Percentiles rank a stretch among this genome's conserved stretches.
Conservation (phyloP, 1,140 invertebrate species). For the Panagrolaimus sp. region DNA sequence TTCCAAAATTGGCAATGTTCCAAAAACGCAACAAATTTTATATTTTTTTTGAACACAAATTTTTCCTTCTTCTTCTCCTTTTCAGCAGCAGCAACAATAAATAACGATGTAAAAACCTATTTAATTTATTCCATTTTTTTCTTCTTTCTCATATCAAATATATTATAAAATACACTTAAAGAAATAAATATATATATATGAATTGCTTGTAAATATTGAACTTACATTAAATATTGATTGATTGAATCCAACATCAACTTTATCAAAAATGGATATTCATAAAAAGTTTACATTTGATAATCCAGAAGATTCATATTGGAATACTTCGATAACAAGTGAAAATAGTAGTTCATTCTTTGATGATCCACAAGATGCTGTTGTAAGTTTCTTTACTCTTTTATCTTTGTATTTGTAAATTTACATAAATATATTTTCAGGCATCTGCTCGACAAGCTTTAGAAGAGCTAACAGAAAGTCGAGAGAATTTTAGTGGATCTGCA, state of each 20-base stretch:
- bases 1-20: too few relatives aligned
- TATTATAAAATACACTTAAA: too few relatives aligned
- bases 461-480: constrained; percentile 16
- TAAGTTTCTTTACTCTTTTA: constrained; percentile 8
- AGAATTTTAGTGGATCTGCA: constrained; percentile 8
- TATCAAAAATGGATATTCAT: constrained; percentile 19
- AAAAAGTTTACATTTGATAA: constrained; percentile 26
- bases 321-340: background rate
- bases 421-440: background rate
- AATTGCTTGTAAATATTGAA: background rate
- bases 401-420: background rate
- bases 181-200: too few relatives aligned
- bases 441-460: constrained; percentile 23
- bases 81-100: too few relatives aligned
- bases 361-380: constrained; percentile 10
- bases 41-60: too few relatives aligned
- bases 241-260: background rate
- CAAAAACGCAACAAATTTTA: too few relatives aligned
- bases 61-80: too few relatives aligned
- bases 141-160: too few relatives aligned
- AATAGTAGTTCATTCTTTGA: constrained; percentile 11
- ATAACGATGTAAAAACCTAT: too few relatives aligned
- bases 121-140: too few relatives aligned
- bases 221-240: background rate
- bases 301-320: constrained; percentile 28